phyloP scores from a whole-genome alignment of 37 sponge, comb jelly and placozoan genomes.

The Crambe crambe region DNA sequence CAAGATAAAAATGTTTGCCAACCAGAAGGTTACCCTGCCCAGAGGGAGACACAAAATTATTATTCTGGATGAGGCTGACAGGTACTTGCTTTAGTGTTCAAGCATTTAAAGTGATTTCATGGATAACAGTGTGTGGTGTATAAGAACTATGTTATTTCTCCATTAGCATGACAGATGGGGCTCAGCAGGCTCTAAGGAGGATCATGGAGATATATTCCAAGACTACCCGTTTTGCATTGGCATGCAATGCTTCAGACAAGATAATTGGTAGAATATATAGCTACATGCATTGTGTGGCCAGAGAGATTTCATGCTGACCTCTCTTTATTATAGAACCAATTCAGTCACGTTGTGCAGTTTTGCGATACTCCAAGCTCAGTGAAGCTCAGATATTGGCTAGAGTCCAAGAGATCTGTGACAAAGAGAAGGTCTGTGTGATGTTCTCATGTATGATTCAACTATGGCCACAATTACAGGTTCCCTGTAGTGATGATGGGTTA shows the following conservation, averaged over 20 bases:
- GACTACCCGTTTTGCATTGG: constrained; percentile 96
- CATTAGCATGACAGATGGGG: constrained; percentile 94
- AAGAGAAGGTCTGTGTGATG: constrained; percentile 67
- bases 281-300: no score
- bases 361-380: constrained; percentile 80
- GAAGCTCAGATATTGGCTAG: constrained; percentile 89
- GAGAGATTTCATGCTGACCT: no score
- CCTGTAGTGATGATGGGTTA: constrained; percentile 89
- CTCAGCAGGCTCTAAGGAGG: constrained; percentile 95
- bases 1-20: constrained; percentile 96
- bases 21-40: constrained; percentile 95
- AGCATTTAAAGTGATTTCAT: background rate
- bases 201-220: constrained; percentile 99
- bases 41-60: constrained; percentile 95
- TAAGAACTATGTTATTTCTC: background rate
- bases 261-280: constrained; percentile 74
- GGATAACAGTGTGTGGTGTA: background rate
- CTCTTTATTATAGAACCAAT: constrained; percentile 78
- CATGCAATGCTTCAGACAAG: constrained; percentile 97
- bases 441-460: background rate
- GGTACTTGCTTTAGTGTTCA: constrained; percentile 36
- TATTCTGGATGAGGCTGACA: constrained; percentile 99
- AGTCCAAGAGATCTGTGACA: constrained; percentile 91
- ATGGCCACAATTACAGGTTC: constrained; percentile 37
- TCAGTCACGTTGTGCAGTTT: constrained; percentile 95